phyloP scores from a whole-genome alignment of 1,140 invertebrate species.

The Rhopalosiphum maidis region DNA sequence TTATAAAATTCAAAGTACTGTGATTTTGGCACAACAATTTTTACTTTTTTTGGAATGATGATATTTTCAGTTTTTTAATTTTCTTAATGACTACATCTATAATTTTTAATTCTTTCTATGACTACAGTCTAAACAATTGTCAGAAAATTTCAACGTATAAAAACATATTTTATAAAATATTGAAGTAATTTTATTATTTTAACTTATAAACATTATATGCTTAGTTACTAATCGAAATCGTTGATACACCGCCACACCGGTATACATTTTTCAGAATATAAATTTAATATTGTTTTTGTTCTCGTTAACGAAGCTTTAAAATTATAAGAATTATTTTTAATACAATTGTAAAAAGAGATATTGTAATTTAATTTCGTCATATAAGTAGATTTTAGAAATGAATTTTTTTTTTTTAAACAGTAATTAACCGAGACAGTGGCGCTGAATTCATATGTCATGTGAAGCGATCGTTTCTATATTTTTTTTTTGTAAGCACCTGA shows the following conservation, averaged over 20 bases:
- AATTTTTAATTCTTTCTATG: neutral
- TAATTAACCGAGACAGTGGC: neutral
- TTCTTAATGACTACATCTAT: neutral
- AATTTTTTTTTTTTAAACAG: neutral
- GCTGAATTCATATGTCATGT: too few species aligned
- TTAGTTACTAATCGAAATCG: neutral
- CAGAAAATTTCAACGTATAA: neutral
- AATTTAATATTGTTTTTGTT: neutral
- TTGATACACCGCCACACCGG: neutral
- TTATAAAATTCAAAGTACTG: neutral
- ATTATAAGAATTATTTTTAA: neutral
- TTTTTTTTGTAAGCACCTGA: too few species aligned
- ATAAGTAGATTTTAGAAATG: neutral
- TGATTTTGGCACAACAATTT: neutral
- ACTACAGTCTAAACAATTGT: neutral
- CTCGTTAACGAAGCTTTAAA: neutral
- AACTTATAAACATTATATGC: neutral
- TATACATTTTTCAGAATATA: neutral
- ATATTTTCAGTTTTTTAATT: neutral
- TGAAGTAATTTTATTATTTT: neutral
- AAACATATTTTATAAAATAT: neutral
- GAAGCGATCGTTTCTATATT: too few species aligned
- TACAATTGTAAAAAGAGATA: neutral
- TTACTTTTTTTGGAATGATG: neutral
- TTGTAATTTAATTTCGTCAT: neutral